Evolutionary conservation across 2,888 invertebrate species (phyloP).

Genomic region (Abscondita cerata): DNA sequence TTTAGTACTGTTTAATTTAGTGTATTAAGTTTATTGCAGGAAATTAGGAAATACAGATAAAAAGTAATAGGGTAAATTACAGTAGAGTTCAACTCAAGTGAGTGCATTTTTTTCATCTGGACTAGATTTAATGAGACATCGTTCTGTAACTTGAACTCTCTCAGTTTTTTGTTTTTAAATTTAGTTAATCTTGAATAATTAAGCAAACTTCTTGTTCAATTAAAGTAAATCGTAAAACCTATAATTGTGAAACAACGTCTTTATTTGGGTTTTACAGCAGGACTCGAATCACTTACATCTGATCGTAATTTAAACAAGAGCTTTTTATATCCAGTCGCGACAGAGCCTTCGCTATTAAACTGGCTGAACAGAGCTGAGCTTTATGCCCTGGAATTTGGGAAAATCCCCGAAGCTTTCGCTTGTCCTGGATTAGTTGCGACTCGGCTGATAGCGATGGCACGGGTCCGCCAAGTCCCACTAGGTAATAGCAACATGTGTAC

Average conservation of each 20-base stretch:
- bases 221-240: constrained; percentile 29
- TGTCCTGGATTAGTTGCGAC: constrained; percentile 55
- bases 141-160: constrained; percentile 13
- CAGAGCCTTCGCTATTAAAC: constrained; percentile 48
- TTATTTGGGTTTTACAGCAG: constrained; percentile 37
- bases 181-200: constrained; percentile 26
- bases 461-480: constrained; percentile 39
- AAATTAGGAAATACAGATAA: too few relatives aligned
- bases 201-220: constrained; percentile 29
- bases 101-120: too few relatives aligned
- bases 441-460: constrained; percentile 46
- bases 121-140: too few relatives aligned
- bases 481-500: constrained; percentile 51
- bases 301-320: constrained; percentile 48
- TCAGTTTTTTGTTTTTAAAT: constrained; percentile 26
- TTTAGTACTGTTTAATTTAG: too few relatives aligned
- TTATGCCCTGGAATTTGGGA: constrained; percentile 55
- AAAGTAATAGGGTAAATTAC: too few relatives aligned
- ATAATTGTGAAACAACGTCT: constrained; percentile 32
- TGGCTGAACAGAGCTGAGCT: constrained; percentile 44
- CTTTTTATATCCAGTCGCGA: constrained; percentile 50
- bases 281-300: constrained; percentile 40
- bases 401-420: constrained; percentile 55
- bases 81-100: too few relatives aligned
- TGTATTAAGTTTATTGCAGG: too few relatives aligned